Evolutionary conservation across 2,888 invertebrate species (phyloP), one percentile per base, ranked within the genome.

Genomic region (Philaethria dido): DNA sequence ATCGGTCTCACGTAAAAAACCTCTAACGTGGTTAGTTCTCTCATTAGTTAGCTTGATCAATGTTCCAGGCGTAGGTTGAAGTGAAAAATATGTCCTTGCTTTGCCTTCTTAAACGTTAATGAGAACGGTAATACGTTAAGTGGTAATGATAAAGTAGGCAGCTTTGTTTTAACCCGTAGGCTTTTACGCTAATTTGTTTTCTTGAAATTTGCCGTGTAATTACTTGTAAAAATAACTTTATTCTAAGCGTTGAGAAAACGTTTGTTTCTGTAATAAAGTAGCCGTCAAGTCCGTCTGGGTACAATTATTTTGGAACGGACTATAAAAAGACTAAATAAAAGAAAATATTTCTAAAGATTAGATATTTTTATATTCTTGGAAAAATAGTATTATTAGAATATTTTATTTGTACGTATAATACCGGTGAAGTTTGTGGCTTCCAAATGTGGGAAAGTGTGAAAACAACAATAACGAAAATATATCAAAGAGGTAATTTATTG

Each of bases 91-190:
- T 62, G 47, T 39, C 63, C 39, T 39, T 62, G 48, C 62, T 39
- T 48, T 60, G 61, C 48, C 45, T 62, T 71, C 66, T 66, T 69
- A 48, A 66, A 62, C 36, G 64, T 64, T 69, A 71, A 71, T 69
- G 70, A 64, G 64, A 45, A 45, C 42, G n/a, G 66, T 70, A 63
- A 64, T 66, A 64, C 64, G 55, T 50, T 61, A 63, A 64, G 48
- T 47, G 16, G 45, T 20, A 52, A 59, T 62, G 61, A 68, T 64
- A 54, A 65, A 62, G 50, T 16, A 16, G 22, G 44, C 16, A 42
- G 62, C 25, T 65, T 65, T 65, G 65, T 62, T 29, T 25, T 2
- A 16, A 25, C 16, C 62, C n/a, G 42, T 25, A 39, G 25, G 18
- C 36, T 55, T 47, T 62, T n/a, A 14, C 22, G 39, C 22, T 54